These are phyloP conservation scores for Brachyhypopomus occidentalis DNA, from an alignment of 2,113 vertebrate genomes.

Conservation along the genomic window DNA sequence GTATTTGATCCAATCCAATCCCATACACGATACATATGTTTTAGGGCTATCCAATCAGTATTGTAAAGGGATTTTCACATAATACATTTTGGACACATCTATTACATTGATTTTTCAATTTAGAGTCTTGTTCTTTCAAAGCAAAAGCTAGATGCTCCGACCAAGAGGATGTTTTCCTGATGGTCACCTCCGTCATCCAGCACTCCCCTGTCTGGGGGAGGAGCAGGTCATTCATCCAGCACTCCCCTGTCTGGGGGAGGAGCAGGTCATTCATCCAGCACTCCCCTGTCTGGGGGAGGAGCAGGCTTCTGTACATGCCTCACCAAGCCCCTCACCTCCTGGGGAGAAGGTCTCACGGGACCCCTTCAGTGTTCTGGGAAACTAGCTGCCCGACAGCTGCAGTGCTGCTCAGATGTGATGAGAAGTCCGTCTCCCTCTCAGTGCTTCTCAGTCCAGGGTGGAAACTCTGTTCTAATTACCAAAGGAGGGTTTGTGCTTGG, in stretches of 20 bases:
- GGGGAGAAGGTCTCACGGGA: conserved; percentile 58
- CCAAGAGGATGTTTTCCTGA: neutral
- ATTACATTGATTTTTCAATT: neutral
- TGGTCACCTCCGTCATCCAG: too few species aligned
- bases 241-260: neutral
- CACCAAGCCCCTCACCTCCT: conserved; percentile 57
- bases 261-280: conserved; percentile 39
- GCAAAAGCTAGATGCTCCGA: neutral
- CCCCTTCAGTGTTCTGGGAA: conserved; percentile 69
- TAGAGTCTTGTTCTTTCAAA: neutral
- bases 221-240: conserved; percentile 40
- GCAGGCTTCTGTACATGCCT: conserved; percentile 54
- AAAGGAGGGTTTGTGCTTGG: conserved; percentile 21
- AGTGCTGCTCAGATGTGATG: conserved; percentile 66
- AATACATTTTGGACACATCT: too few species aligned
- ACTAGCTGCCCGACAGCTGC: conserved; percentile 72
- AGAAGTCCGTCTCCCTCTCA: conserved; percentile 63
- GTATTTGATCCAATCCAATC: too few species aligned
- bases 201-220: neutral
- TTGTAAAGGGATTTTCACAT: too few species aligned
- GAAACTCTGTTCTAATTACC: conserved; percentile 52
- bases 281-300: neutral
- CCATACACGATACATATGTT: too few species aligned
- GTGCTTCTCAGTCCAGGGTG: conserved; percentile 32
- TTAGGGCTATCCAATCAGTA: neutral